Evolutionary conservation across 2,888 invertebrate genomes (phyloP).

Genomic region (Xiphydria camelus): DNA sequence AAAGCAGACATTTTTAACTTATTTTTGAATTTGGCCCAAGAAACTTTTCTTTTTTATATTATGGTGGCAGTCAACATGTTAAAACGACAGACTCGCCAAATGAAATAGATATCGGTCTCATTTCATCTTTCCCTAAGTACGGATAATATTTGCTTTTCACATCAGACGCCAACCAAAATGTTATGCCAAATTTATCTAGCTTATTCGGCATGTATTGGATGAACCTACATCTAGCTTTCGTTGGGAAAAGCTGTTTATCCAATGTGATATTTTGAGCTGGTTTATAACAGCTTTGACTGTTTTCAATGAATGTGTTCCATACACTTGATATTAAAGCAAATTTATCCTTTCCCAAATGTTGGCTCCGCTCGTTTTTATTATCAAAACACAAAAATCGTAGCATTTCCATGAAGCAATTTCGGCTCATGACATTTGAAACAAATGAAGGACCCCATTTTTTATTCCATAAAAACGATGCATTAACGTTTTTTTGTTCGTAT

Average conservation of each 20-base stretch:
- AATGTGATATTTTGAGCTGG: conserved; percentile 15
- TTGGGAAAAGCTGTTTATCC: conserved; percentile 19
- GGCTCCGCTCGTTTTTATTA: conserved; percentile 10
- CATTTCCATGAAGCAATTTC: conserved; percentile 33
- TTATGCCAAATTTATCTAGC: conserved; percentile 15
- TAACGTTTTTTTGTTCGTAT: conserved; percentile 6
- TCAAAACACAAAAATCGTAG: conserved; percentile 16
- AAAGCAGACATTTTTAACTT: no score
- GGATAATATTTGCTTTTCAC: conserved; percentile 23
- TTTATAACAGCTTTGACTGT: conserved; percentile 12
- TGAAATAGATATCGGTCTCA: conserved; percentile 11
- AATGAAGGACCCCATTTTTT: conserved; percentile 18
- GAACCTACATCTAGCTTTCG: conserved; percentile 40
- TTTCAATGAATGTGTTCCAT: conserved; percentile 1
- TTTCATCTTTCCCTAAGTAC: conserved; percentile 21
- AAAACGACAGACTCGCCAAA: conserved; percentile 18
- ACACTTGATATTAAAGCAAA: conserved; percentile 13
- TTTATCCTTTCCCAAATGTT: conserved; percentile 14
- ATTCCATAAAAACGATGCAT: conserved; percentile 5
- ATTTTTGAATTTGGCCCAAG: no score
- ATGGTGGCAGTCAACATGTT: no score
- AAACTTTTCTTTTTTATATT: no score
- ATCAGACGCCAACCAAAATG: conserved; percentile 22
- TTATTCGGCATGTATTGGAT: conserved; percentile 43
- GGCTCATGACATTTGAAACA: conserved; percentile 28